Conservation (phyloP, 37 sponge, comb jelly and placozoan species). For the Chondrosia reniformis region DNA sequence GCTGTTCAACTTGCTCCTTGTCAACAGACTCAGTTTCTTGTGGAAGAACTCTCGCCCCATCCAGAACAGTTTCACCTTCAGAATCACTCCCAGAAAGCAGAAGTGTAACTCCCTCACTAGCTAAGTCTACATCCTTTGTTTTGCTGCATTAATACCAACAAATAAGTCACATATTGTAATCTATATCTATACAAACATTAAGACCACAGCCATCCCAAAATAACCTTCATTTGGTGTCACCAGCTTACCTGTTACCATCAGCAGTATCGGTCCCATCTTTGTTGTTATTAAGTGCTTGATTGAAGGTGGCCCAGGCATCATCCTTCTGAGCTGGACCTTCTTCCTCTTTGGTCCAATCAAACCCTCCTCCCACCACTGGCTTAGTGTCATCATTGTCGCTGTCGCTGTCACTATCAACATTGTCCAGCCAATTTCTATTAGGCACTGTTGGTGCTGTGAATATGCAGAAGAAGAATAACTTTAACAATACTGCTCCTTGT, state of each 20-base stretch:
- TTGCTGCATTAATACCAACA: neutral
- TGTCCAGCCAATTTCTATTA: too few relatives aligned
- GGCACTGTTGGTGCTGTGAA: neutral
- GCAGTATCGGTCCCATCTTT: neutral
- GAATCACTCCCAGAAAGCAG: conserved; percentile 72
- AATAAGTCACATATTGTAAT: neutral
- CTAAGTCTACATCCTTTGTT: conserved; percentile 6
- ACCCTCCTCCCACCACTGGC: neutral
- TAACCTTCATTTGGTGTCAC: neutral
- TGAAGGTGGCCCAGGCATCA: conserved; percentile 4
- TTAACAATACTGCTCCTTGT: neutral
- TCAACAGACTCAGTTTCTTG: neutral
- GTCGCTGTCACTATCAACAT: conserved; percentile 9
- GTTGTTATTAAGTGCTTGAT: too few relatives aligned
- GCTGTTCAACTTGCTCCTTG: neutral
- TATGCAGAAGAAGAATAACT: neutral
- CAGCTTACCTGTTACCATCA: neutral
- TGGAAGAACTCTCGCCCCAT: neutral
- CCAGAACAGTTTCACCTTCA: too few relatives aligned
- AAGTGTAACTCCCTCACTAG: conserved; percentile 55
- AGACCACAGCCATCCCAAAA: neutral
- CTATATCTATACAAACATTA: neutral
- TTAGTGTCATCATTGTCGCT: neutral
- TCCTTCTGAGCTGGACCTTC: neutral
- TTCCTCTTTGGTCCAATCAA: conserved; percentile 18